phyloP scores from a whole-genome alignment of 1,140 invertebrate genomes.

The Campoletis sonorensis region DNA sequence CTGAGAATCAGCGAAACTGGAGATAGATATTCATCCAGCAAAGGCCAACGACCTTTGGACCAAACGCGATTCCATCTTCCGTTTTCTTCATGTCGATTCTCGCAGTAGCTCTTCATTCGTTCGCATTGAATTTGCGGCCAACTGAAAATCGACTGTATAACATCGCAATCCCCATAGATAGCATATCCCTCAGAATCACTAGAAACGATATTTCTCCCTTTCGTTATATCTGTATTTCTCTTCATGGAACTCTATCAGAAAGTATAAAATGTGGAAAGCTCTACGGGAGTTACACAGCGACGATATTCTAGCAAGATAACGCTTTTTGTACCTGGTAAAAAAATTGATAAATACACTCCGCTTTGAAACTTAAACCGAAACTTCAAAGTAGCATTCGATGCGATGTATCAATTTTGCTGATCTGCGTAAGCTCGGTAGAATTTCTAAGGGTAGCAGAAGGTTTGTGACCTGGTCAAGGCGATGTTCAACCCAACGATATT shows the following conservation, averaged over 20 bases:
- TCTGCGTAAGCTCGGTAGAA: background rate
- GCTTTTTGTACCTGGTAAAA: background rate
- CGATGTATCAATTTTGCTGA: background rate
- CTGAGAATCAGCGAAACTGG: background rate
- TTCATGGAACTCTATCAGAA: background rate
- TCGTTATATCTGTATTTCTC: background rate
- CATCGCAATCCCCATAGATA: background rate
- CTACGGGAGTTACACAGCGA: background rate
- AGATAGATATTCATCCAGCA: slow-evolving; percentile 8
- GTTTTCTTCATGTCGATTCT: background rate
- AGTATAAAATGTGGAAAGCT: too few relatives aligned
- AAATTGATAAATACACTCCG: background rate
- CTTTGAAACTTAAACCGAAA: background rate
- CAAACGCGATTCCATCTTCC: slow-evolving; percentile 18
- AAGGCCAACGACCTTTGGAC: slow-evolving; percentile 8
- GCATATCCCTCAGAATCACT: background rate
- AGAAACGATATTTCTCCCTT: background rate
- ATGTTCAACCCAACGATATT: background rate
- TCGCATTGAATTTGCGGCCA: background rate
- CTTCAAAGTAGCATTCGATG: background rate
- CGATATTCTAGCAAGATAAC: too few relatives aligned
- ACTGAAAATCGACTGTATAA: slow-evolving; percentile 15
- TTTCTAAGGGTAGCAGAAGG: background rate
- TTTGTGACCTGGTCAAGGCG: background rate
- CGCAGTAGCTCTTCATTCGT: background rate